Percentiles rank a stretch among this genome's conserved stretches.
Conservation (phyloP, 2,113 vertebrate species). For the Lethenteron reissneri region DNA sequence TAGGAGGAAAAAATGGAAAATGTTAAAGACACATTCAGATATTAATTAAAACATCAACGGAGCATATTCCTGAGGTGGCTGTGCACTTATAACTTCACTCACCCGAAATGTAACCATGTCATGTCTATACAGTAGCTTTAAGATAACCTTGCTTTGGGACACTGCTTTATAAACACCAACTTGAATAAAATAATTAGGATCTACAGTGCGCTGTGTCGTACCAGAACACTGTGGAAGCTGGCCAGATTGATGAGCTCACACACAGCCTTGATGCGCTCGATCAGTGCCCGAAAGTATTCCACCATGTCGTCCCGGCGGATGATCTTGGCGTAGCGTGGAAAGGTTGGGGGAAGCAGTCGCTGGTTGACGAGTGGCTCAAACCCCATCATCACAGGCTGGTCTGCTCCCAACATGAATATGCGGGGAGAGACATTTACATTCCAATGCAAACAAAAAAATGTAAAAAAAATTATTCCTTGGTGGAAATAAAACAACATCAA, state of each 20-base stretch:
- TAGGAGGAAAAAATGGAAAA: conserved; percentile 16
- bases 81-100: no score
- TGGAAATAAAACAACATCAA: no score
- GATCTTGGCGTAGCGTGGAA: conserved; percentile 95
- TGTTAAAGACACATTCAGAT: background rate
- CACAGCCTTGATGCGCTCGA: conserved; percentile 86
- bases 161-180: no score
- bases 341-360: conserved; percentile 80
- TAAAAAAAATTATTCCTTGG: no score
- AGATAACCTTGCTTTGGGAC: no score
- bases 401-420: conserved; percentile 20
- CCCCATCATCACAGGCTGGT: conserved; percentile 99
- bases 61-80: no score
- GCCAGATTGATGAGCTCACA: conserved; percentile 85
- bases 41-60: no score
- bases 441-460: no score
- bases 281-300: conserved; percentile 78
- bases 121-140: no score
- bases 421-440: no score
- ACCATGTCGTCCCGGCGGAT: conserved; percentile 98
- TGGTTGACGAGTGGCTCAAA: conserved; percentile 97
- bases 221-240: conserved; percentile 89
- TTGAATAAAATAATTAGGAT: no score
- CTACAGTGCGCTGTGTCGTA: conserved; percentile 20
- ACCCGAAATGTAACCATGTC: no score